These are phyloP conservation scores for Tapirus terrestris DNA, from an alignment of 2,113 vertebrate genomes.

Conservation along the genomic window DNA sequence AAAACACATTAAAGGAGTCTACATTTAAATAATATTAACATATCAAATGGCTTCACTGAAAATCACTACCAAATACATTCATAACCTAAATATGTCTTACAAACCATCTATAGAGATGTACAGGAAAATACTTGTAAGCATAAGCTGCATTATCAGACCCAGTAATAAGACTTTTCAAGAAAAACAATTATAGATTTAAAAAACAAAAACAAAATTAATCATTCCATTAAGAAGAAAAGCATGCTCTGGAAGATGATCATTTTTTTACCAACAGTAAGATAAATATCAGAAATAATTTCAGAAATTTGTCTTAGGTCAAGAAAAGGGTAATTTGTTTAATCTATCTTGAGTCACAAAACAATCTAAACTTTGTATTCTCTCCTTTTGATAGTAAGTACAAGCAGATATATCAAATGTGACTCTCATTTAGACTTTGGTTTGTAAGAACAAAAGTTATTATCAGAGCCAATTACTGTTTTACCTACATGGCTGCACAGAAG, in stretches of 20 bases:
- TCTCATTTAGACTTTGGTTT: conserved; percentile 87
- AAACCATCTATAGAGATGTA: not conserved
- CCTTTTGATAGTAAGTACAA: conserved; percentile 87
- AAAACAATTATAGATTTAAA: conserved; percentile 49
- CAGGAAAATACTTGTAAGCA: not conserved
- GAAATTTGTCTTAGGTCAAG: conserved; percentile 70
- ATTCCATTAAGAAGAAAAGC: conserved; percentile 36
- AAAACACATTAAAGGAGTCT: not conserved
- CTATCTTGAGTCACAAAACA: conserved; percentile 76
- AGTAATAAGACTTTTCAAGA: conserved; percentile 48
- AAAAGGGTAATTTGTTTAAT: conserved; percentile 70
- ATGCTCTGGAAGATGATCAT: not conserved
- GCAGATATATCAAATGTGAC: conserved; percentile 87
- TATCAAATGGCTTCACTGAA: conserved; percentile 21
- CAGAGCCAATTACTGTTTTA: conserved; percentile 89
- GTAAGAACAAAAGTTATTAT: conserved; percentile 89
- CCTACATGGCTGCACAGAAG: conserved; percentile 89
- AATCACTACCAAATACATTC: conserved; percentile 28
- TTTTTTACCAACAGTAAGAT: conserved; percentile 60
- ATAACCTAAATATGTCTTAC: conserved; percentile 24
- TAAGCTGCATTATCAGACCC: not conserved
- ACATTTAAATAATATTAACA: conserved; percentile 28
- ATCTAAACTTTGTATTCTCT: conserved; percentile 78
- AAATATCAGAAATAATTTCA: conserved; percentile 64
- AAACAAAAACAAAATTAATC: conserved; percentile 59